Conservation (phyloP, 2,113 vertebrate genomes). For the Sylvietta virens region DNA sequence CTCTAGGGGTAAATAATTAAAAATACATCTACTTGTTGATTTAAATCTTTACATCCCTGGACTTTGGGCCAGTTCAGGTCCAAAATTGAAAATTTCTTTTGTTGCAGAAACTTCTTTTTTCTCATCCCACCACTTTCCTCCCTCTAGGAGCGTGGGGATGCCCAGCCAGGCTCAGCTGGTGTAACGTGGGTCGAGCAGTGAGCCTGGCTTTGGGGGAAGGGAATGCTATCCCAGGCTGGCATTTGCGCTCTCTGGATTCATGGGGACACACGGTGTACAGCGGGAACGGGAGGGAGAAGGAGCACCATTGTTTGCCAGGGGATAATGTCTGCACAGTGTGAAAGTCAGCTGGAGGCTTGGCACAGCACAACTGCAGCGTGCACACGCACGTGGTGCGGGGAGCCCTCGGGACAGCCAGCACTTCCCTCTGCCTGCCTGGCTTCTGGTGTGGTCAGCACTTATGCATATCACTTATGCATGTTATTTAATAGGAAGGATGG, state of each 20-base stretch:
- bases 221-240: background rate
- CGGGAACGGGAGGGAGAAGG: background rate
- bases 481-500: background rate
- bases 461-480: no score
- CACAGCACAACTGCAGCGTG: background rate
- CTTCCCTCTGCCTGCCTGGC: background rate
- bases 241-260: background rate
- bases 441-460: background rate
- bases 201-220: background rate
- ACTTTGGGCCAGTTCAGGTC: background rate
- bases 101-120: background rate
- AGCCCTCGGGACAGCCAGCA: background rate
- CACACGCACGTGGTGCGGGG: background rate
- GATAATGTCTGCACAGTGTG: slow-evolving; percentile 4
- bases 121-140: background rate
- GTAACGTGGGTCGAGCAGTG: background rate
- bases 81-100: background rate
- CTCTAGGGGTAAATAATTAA: background rate
- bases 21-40: background rate
- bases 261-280: background rate
- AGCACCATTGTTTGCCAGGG: slow-evolving; percentile 15
- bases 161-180: background rate
- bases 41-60: background rate
- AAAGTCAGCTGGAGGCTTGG: slow-evolving; percentile 18
- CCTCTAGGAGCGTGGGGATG: background rate